Evolutionary conservation across 2,888 invertebrate species (phyloP).

Genomic region (Platycheirus albimanus): DNA sequence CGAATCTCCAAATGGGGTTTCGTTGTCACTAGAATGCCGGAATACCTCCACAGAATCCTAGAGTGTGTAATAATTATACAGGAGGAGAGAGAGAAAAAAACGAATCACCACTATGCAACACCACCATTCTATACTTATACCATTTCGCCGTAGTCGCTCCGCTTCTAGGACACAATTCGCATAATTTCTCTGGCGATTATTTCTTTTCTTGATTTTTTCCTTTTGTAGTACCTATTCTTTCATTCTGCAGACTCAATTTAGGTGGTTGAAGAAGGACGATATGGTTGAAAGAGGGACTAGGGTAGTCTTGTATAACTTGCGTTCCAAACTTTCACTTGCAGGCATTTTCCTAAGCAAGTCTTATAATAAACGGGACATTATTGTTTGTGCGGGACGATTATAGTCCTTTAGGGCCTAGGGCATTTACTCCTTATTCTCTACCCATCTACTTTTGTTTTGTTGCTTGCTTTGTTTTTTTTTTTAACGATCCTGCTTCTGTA

Average conservation of each 20-base stretch:
- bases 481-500: constrained; percentile 49
- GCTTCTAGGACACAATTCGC: constrained; percentile 56
- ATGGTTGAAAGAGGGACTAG: not conserved
- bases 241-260: constrained; percentile 35
- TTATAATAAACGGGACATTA: constrained; percentile 47
- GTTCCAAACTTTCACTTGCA: constrained; percentile 53
- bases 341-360: constrained; percentile 42
- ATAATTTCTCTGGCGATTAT: constrained; percentile 68
- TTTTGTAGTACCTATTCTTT: constrained; percentile 42
- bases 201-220: constrained; percentile 24
- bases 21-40: constrained; percentile 47
- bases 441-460: constrained; percentile 42
- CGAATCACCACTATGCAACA: constrained; percentile 22
- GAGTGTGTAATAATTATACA: constrained; percentile 63
- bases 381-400: constrained; percentile 34
- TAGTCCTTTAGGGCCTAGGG: constrained; percentile 29
- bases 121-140: not conserved
- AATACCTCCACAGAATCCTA: constrained; percentile 29
- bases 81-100: constrained; percentile 17
- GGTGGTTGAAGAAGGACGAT: not conserved
- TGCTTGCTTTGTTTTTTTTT: constrained; percentile 41
- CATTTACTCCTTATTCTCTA: constrained; percentile 25
- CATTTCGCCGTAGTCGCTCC: not conserved
- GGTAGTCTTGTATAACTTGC: constrained; percentile 14
- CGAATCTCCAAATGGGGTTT: constrained; percentile 56